Conservation (phyloP, 2,113 vertebrate genomes). For the Leuciscus idus region DNA sequence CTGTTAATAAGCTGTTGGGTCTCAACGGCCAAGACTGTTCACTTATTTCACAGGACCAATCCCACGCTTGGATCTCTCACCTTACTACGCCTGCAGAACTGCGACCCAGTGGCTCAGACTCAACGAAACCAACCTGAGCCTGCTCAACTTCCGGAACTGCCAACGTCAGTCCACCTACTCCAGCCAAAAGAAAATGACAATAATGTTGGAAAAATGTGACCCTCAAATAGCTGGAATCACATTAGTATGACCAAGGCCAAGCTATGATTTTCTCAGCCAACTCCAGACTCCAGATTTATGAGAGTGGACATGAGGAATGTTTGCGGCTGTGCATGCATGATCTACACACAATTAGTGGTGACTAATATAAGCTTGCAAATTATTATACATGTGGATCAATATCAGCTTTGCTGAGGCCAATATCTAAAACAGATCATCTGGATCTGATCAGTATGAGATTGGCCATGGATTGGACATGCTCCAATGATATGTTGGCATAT, state of each 20-base stretch:
- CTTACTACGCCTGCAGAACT: not conserved
- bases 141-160: constrained; percentile 24
- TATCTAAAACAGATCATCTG: constrained; percentile 41
- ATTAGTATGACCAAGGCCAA: constrained; percentile 53
- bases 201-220: constrained; percentile 44
- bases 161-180: constrained; percentile 20
- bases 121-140: not conserved
- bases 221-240: constrained; percentile 48
- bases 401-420: constrained; percentile 46
- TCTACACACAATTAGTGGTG: constrained; percentile 46
- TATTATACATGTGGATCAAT: constrained; percentile 43
- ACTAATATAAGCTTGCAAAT: constrained; percentile 47
- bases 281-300: constrained; percentile 63
- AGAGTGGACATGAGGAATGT: constrained; percentile 62
- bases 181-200: constrained; percentile 21
- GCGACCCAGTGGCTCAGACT: not conserved
- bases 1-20: constrained; percentile 41
- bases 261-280: constrained; percentile 50
- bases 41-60: not conserved
- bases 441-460: not conserved
- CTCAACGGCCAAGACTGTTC: constrained; percentile 27
- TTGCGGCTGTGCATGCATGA: constrained; percentile 59
- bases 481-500: constrained; percentile 68
- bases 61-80: not conserved
- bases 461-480: not conserved